Base-by-base conservation (phyloP, 2,888 invertebrate species). In the Hirtodrosophila trivittata region DNA sequence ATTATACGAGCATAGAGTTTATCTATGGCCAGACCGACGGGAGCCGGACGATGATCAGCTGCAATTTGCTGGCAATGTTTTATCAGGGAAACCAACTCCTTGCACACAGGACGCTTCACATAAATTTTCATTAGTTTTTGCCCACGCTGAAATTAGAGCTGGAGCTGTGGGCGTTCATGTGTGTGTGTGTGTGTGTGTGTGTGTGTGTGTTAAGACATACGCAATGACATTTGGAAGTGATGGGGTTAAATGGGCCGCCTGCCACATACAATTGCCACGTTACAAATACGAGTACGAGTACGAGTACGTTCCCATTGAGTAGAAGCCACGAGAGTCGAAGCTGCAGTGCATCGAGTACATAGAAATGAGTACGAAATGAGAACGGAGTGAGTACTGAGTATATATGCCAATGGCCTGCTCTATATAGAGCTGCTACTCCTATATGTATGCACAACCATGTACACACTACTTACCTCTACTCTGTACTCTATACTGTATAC, bases 321-420 rank as follows among this genome's bases (percentile, higher is more conserved):
- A 21, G 32, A 59, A 58, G 38, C 38, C 58, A 32, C 12, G 43
- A 14, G 30, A 57, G 10, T 47, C 14, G 39, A 7, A 8, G 30
- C 35, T 60, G 70, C 68, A 69, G 28, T 54, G 55, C 59, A 59
- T 35, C 49, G 30, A 18, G 41, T 51, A 56, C 35, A 58, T 37
- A 55, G 45, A 3, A 18, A 2, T n/a, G n/a, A n/a, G n/a, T n/a
- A n/a, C n/a, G n/a, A n/a, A n/a, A n/a, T n/a, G n/a, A n/a, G 5
- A 21, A 21, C 18, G 18, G 18, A 21, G 5, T 21, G 18, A 21
- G 18, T 21, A n/a, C 16, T 33, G 3, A 8, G 37, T 32, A 80
- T 65, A 58, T 84, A 65, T 76, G 70, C 70, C 74, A 76, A 63
- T 74, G 84, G 66, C 77, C 82, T 77, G 73, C 67, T 72, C 64